Evolutionary conservation across 2,888 invertebrate species (phyloP), one percentile per base, ranked within the genome.

Genomic region (Andrena fulva): DNA sequence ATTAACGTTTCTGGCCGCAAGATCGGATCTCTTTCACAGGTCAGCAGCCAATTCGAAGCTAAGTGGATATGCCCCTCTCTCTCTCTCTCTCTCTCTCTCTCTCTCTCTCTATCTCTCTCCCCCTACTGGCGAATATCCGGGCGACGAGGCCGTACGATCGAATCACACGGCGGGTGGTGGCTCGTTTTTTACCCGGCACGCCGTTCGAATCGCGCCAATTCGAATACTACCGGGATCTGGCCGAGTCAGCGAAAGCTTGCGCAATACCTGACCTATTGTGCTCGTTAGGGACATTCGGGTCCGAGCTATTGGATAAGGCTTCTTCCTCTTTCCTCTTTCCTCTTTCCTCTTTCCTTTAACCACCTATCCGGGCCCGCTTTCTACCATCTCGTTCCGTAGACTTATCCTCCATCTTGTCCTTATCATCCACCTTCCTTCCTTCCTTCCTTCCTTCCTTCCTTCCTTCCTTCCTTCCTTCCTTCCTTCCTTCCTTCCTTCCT

Each of bases 261-360:
- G 91, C 88, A 89, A 89, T 90, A 87, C 87, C 90, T 91, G 89
- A 91, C 89, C 91, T 89, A 90, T 90, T 90, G 91, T 91, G 87
- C 90, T 91, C 91, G 91, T 90, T 91, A 91, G 87, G 85, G 84
- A 84, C 84, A 87, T 86, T 90, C 82, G 88, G 85, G 86, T 81
- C 85, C 88, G 76, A 74, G 82, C 86, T 87, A 87, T 87, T 81
- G 87, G 88, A 84, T 85, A 66, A 82, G 76, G 79, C 69, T 72
- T 66, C 71, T 66, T 80, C 72, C 42, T 54, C 42, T 56, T 56
- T 56, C 56, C 56, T 62, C 56, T n/a, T 35, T 56, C 56, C 56
- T 62, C 56, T n/a, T 35, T 56, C 56, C 56, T 62, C 56, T n/a
- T 35, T 56, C 72, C 29, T 74, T 59, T 35, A 72, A 71, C 66